These are phyloP conservation scores for Paralichthys olivaceus DNA, from an alignment of 2,113 vertebrate species.

Conservation along the genomic window DNA sequence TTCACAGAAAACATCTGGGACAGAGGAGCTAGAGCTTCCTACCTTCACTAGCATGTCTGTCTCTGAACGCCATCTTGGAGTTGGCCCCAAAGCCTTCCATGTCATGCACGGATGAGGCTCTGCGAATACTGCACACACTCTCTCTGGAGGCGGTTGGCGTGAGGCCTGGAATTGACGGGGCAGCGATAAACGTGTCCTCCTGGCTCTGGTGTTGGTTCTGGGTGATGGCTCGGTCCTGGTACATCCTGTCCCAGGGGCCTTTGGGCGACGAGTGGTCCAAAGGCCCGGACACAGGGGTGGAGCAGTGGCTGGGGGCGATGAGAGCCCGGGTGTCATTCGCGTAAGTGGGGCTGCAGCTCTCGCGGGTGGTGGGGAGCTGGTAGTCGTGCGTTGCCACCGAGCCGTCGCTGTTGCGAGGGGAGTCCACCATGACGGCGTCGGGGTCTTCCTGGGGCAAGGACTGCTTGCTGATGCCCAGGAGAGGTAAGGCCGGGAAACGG, in stretches of 20 bases:
- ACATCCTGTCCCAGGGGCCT: slow-evolving; percentile 88
- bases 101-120: slow-evolving; percentile 95
- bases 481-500: slow-evolving; percentile 88
- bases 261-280: slow-evolving; percentile 96
- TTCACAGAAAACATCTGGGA: too few species aligned
- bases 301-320: slow-evolving; percentile 90
- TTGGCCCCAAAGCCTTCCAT: slow-evolving; percentile 91
- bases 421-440: slow-evolving; percentile 91
- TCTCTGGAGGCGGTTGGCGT: slow-evolving; percentile 90
- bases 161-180: slow-evolving; percentile 87
- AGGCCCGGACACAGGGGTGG: slow-evolving; percentile 91
- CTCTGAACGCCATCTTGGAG: slow-evolving; percentile 89
- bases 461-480: slow-evolving; percentile 93
- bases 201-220: slow-evolving; percentile 44
- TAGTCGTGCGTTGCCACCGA: slow-evolving; percentile 91
- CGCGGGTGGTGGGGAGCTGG: slow-evolving; percentile 90
- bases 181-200: slow-evolving; percentile 32
- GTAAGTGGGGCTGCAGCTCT: slow-evolving; percentile 93
- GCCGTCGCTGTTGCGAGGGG: slow-evolving; percentile 86
- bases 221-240: slow-evolving; percentile 79
- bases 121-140: slow-evolving; percentile 91
- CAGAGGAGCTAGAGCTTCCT: slow-evolving; percentile 43
- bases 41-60: slow-evolving; percentile 98
- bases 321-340: slow-evolving; percentile 94
- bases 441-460: slow-evolving; percentile 97